Evolutionary conservation across 2,888 invertebrate genomes (phyloP).

Genomic region (Apodemia duryi): DNA sequence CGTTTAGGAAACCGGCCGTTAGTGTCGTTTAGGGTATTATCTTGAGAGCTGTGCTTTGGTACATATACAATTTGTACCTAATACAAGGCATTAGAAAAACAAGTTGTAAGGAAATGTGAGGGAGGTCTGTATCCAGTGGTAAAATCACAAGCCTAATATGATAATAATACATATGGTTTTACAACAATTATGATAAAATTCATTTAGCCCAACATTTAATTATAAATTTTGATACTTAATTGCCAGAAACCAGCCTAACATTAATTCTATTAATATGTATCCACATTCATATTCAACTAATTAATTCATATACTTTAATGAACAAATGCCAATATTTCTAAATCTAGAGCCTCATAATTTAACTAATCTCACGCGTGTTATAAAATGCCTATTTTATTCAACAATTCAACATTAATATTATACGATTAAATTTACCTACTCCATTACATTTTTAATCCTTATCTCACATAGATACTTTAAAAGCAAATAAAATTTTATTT

Average conservation of each 20-base stretch:
- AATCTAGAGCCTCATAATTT: constrained; percentile 19
- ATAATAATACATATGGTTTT: background rate
- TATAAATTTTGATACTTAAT: constrained; percentile 7
- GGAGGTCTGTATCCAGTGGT: too few species aligned
- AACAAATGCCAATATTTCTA: constrained; percentile 13
- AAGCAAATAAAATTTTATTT: constrained; percentile 2
- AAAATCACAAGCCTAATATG: too few species aligned
- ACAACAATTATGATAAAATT: background rate
- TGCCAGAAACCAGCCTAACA: background rate
- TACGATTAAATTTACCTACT: constrained; percentile 5
- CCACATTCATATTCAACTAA: constrained; percentile 5
- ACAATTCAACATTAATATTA: constrained; percentile 9
- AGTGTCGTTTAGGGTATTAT: too few species aligned
- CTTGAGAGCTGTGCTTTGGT: too few species aligned
- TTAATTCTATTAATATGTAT: constrained; percentile 7
- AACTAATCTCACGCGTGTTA: constrained; percentile 17
- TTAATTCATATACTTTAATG: constrained; percentile 4
- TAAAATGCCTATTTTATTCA: constrained; percentile 6
- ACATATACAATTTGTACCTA: too few species aligned
- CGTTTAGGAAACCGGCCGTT: too few species aligned
- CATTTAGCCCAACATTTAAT: constrained; percentile 1
- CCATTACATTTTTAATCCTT: background rate
- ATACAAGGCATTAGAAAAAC: too few species aligned
- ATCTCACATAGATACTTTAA: background rate
- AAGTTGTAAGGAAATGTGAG: too few species aligned